Evolutionary conservation across 2,113 vertebrate genomes (phyloP).

Genomic region (Hemiprocne comata): DNA sequence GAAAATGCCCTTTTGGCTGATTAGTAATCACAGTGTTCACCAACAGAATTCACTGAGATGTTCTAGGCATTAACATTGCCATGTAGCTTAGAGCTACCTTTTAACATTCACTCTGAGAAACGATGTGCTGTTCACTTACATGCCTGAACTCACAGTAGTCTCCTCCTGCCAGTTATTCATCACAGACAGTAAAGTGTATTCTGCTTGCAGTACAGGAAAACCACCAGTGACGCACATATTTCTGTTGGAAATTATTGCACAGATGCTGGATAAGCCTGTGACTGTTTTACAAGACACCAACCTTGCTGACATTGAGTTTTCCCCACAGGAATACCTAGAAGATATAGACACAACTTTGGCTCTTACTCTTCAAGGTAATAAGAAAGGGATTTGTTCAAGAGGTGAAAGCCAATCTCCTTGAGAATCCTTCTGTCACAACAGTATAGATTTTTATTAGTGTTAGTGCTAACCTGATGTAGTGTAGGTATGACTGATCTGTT

Average conservation of each 20-base stretch:
- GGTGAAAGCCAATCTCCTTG: slow-evolving; percentile 31
- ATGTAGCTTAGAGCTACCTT: neutral
- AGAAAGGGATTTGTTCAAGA: neutral
- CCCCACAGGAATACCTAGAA: neutral
- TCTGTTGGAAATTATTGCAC: neutral
- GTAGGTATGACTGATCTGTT: slow-evolving; percentile 43
- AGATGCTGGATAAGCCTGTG: neutral
- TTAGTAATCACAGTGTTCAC: neutral
- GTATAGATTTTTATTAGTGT: slow-evolving; percentile 47
- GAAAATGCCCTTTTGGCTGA: slow-evolving; percentile 5
- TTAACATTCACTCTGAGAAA: neutral
- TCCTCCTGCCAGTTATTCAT: neutral
- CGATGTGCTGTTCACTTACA: neutral
- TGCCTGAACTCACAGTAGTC: slow-evolving; percentile 17
- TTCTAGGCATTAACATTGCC: neutral
- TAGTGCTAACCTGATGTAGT: neutral
- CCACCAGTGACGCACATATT: neutral
- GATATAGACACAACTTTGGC: neutral
- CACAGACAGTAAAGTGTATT: neutral
- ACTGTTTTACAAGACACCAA: neutral
- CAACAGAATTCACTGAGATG: neutral
- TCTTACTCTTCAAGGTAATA: neutral
- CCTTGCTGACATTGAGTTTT: slow-evolving; percentile 17
- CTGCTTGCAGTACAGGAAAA: slow-evolving; percentile 12
- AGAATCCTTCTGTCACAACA: slow-evolving; percentile 24